Evolutionary conservation across 2,113 vertebrate genomes (phyloP).

Genomic region (Agapornis roseicollis): DNA sequence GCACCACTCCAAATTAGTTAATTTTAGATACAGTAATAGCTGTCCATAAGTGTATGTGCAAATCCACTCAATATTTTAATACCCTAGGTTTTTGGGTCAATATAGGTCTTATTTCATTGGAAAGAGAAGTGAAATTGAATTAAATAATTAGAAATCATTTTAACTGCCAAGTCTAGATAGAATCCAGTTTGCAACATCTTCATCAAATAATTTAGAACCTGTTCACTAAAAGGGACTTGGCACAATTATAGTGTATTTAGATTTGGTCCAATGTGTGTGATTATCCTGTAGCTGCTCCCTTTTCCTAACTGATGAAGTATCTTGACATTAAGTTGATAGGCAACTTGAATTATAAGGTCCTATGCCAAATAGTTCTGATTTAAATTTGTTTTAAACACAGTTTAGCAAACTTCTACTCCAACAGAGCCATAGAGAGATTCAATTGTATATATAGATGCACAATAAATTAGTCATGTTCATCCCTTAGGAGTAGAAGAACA

Average conservation of each 20-base stretch:
- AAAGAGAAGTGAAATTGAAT: neutral
- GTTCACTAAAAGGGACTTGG: neutral
- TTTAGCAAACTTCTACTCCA: neutral
- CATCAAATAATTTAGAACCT: neutral
- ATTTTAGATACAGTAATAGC: neutral
- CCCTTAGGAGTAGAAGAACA: neutral
- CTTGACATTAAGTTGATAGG: neutral
- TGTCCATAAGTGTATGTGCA: neutral
- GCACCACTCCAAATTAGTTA: neutral
- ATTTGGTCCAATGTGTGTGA: neutral
- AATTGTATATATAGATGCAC: neutral
- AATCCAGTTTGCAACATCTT: neutral
- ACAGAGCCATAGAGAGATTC: neutral
- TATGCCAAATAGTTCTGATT: neutral
- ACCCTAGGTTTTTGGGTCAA: neutral
- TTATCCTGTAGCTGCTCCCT: neutral
- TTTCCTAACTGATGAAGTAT: neutral
- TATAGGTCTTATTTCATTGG: neutral
- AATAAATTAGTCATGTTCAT: neutral
- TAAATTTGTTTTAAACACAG: neutral
- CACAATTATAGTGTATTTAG: neutral
- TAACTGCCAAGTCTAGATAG: neutral
- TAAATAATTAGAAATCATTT: conserved; percentile 12
- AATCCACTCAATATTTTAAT: neutral
- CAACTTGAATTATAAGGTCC: neutral